phyloP scores from a whole-genome alignment of 1,140 invertebrate species.

The Leptestheria dahalacensis region DNA sequence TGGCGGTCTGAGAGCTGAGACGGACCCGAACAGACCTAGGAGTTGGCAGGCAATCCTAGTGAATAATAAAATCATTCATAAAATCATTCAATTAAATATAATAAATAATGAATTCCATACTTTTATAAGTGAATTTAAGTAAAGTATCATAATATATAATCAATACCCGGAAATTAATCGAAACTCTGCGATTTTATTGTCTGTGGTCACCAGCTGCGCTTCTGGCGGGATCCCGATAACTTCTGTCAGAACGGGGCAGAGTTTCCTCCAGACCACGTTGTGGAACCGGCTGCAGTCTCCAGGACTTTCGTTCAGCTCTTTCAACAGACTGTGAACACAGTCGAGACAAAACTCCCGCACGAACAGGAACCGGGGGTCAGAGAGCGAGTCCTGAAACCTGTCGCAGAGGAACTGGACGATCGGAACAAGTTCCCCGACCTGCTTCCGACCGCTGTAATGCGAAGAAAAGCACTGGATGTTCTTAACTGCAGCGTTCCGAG shows the following conservation, averaged over 20 bases:
- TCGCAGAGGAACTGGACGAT: conserved; percentile 79
- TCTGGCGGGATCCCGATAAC: conserved; percentile 61
- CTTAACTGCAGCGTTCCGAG: not conserved
- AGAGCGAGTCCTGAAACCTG: conserved; percentile 60
- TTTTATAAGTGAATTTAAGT: too few relatives aligned
- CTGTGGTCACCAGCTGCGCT: conserved; percentile 27
- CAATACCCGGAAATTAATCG: conserved; percentile 8
- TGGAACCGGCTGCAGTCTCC: conserved; percentile 67
- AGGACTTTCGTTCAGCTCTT: conserved; percentile 60
- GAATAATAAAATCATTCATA: too few relatives aligned
- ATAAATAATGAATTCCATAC: too few relatives aligned
- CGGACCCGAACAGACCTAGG: too few relatives aligned
- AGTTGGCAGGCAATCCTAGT: too few relatives aligned
- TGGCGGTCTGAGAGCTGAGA: too few relatives aligned
- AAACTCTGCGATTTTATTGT: not conserved
- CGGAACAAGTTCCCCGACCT: conserved; percentile 66
- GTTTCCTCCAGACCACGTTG: conserved; percentile 76
- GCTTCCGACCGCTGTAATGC: conserved; percentile 6
- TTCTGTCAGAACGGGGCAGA: conserved; percentile 73
- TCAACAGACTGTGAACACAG: conserved; percentile 66
- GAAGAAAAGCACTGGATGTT: not conserved
- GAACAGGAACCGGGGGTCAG: conserved; percentile 37
- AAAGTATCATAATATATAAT: too few relatives aligned
- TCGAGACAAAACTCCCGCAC: conserved; percentile 64
- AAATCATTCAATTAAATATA: too few relatives aligned